A percentile compares a stretch with the other conserved stretches of the same genome.
These are phyloP conservation scores for Lissocephala sabroskyi DNA, from an alignment of 2,888 invertebrate genomes.

Conservation along the genomic window DNA sequence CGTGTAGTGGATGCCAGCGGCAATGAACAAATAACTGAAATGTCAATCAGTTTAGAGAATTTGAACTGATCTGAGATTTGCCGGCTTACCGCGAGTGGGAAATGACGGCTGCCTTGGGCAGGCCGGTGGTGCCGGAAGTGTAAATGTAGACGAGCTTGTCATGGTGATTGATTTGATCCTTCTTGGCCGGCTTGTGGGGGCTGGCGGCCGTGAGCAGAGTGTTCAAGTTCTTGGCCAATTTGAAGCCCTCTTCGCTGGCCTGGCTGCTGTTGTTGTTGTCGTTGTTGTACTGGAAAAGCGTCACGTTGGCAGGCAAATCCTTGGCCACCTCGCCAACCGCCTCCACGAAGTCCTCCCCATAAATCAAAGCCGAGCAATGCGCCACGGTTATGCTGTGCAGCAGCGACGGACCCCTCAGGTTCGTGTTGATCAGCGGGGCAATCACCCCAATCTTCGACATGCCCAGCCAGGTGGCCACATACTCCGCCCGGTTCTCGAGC, in stretches of 20 bases:
- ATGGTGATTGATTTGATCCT: conserved; percentile 75
- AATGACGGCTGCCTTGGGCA: conserved; percentile 98
- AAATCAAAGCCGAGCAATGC: conserved; percentile 87
- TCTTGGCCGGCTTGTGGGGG: conserved; percentile 50
- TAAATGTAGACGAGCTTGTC: conserved; percentile 94
- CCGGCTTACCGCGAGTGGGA: conserved; percentile 87
- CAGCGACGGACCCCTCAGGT: conserved; percentile 86
- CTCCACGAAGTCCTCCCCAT: conserved; percentile 74
- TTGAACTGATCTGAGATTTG: neutral
- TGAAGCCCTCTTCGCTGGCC: conserved; percentile 25
- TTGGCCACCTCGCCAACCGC: conserved; percentile 80
- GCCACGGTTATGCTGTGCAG: conserved; percentile 90
- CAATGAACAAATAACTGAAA: conserved; percentile 84
- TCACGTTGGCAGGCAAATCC: conserved; percentile 78
- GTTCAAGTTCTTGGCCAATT: conserved; percentile 67
- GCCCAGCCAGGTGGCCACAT: conserved; percentile 93
- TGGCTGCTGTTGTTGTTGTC: conserved; percentile 46
- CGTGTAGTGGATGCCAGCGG: conserved; percentile 81
- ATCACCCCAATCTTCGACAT: conserved; percentile 89
- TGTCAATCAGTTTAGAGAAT: neutral
- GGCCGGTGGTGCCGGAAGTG: conserved; percentile 97
- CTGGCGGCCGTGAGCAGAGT: conserved; percentile 62
- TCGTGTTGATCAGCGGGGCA: conserved; percentile 93
- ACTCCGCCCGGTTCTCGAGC: conserved; percentile 93
- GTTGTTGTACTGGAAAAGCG: conserved; percentile 76